These are phyloP conservation scores for Otus sunia DNA, from an alignment of 2,113 vertebrate species.

Conservation along the genomic window DNA sequence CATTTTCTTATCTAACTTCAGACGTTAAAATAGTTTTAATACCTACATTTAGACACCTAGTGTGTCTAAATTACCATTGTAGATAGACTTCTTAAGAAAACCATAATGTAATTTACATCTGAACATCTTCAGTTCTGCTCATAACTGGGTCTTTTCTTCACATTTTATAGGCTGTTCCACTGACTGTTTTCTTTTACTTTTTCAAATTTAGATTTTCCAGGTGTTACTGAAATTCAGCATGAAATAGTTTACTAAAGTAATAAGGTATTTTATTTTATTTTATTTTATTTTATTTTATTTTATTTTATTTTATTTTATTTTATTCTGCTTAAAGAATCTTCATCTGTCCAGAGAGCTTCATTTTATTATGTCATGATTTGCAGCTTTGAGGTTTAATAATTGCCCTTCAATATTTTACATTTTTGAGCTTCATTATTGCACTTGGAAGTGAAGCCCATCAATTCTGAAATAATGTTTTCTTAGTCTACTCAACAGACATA, in stretches of 20 bases:
- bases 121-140: background rate
- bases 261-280: background rate
- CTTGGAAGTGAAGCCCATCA: background rate
- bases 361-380: background rate
- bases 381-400: background rate
- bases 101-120: background rate
- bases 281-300: background rate
- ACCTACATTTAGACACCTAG: background rate
- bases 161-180: background rate
- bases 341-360: background rate
- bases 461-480: background rate
- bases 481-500: background rate
- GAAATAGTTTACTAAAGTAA: background rate
- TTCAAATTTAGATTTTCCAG: background rate
- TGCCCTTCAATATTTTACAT: background rate
- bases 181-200: background rate
- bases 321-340: background rate
- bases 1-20: background rate
- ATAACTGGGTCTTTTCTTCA: background rate
- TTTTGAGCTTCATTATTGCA: background rate
- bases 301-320: background rate
- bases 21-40: background rate
- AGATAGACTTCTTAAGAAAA: background rate
- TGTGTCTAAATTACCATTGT: background rate
- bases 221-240: background rate